These are phyloP conservation scores for Andrena flavipes DNA, from an alignment of 2,888 invertebrate species.

Conservation along the genomic window DNA sequence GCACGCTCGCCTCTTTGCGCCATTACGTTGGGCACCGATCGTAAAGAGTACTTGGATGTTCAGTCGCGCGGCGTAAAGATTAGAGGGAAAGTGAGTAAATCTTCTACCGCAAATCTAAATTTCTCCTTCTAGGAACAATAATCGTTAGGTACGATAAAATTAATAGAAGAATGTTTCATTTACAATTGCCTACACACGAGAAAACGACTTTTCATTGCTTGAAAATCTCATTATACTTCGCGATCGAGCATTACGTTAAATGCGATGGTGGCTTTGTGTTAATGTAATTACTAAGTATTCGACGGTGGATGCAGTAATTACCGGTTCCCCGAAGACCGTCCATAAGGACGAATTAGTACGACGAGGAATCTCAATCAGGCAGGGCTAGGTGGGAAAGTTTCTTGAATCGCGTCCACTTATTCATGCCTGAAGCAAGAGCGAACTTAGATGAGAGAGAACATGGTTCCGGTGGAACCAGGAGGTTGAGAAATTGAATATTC, in stretches of 20 bases:
- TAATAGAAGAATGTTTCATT: too few relatives aligned
- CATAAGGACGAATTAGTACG: conserved; percentile 59
- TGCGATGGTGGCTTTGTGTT: conserved; percentile 26
- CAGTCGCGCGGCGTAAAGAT: not conserved
- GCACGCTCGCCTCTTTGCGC: not conserved
- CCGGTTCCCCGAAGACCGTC: conserved; percentile 47
- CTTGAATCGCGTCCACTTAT: conserved; percentile 74
- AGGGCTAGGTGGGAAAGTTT: conserved; percentile 67
- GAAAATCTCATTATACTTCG: not conserved
- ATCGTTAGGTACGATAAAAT: too few relatives aligned
- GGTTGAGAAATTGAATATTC: conserved; percentile 31
- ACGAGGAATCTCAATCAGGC: conserved; percentile 69
- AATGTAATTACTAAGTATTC: conserved; percentile 56
- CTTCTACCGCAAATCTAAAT: too few relatives aligned
- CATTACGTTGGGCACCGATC: not conserved
- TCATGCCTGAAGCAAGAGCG: conserved; percentile 66
- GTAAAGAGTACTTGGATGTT: not conserved
- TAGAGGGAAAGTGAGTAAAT: too few relatives aligned
- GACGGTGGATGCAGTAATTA: conserved; percentile 46
- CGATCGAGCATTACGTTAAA: not conserved
- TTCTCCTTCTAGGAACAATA: too few relatives aligned
- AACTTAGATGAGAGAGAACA: conserved; percentile 50
- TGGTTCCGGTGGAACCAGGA: conserved; percentile 8
- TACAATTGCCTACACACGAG: too few relatives aligned
- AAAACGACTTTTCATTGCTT: not conserved